These are phyloP conservation scores for Hermetia illucens DNA, from an alignment of 1,140 invertebrate species.

Conservation along the genomic window DNA sequence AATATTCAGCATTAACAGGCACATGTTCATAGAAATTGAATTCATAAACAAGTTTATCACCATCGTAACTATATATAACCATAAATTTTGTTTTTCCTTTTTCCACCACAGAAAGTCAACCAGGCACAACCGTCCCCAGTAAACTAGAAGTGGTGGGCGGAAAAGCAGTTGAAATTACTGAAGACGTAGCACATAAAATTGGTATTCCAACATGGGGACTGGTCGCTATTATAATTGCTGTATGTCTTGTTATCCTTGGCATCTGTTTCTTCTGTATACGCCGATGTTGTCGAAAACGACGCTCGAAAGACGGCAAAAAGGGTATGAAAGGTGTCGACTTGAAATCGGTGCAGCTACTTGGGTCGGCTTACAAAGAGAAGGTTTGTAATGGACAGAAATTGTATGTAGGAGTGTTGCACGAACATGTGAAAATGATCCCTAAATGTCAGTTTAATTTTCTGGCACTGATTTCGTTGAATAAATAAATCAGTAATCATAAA, in stretches of 20 bases:
- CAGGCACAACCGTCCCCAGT: constrained; percentile 19
- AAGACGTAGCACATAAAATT: constrained; percentile 42
- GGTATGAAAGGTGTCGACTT: constrained; percentile 92
- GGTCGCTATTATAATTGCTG: constrained; percentile 57
- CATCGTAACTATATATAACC: too few relatives aligned
- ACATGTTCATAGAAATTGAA: too few relatives aligned
- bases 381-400: constrained; percentile 43
- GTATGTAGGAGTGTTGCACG: constrained; percentile 3
- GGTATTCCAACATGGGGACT: constrained; percentile 58
- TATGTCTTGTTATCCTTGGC: constrained; percentile 67
- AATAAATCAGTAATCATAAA: too few relatives aligned
- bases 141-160: constrained; percentile 21
- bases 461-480: too few relatives aligned
- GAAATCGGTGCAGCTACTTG: constrained; percentile 88
- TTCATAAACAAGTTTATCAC: too few relatives aligned
- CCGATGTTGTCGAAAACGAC: constrained; percentile 84
- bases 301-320: constrained; percentile 92
- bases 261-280: constrained; percentile 90
- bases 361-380: constrained; percentile 96
- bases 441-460: too few relatives aligned
- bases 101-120: too few relatives aligned
- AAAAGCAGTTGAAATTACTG: constrained; percentile 19
- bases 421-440: too few relatives aligned
- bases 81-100: too few relatives aligned
- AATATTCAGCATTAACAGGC: too few relatives aligned